Evolutionary conservation across 2,888 invertebrate genomes (phyloP), one percentile per base, ranked within the genome.

Genomic region (Copidosoma aretas): DNA sequence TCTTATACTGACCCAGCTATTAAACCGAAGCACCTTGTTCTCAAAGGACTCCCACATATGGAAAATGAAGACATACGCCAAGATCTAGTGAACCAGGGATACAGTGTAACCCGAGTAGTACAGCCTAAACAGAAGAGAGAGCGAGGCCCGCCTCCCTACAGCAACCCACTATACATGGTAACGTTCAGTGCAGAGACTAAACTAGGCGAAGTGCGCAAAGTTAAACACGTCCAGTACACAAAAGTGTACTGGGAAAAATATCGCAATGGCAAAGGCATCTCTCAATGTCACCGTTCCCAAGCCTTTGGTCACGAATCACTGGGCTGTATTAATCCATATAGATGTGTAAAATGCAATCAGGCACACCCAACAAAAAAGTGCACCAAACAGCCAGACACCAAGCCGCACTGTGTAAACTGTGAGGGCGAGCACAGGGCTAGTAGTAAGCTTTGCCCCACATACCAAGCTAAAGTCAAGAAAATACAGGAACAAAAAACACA

Each of bases 221-320:
- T 56, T 1, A 56, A 56, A 15, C 12, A 32, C 32, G 25, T 24
- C 19, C 25, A 24, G 4, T 17, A 24, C 32, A 19, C 1, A 14
- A 63, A 41, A 56, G 53, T 76, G 2, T 49, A 17, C 1, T 76
- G 75, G 75, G 73, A 73, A 25, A 70, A 64, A 17, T 72, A 73
- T 32, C 57, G 43, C 21, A 75, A 71, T 46, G 62, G 70, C 1
- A 73, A 64, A 61, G 49, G 51, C 32, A 65, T 74, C 1, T 15
- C 43, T 0, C 56, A 64, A 46, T 64, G 43, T 25, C 56, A 57
- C 19, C 43, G 64, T 1, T 64, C 57, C 49, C 64, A 64, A 19
- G 4, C 5, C 0, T 57, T 25, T n/a, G 64, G 64, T 0, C 56
- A 64, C 25, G 64, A 24, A 1, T 21, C 64, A 14, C 21, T 8